Conservation (phyloP, 2,888 invertebrate genomes). For the Coronaproctus castanopsis region DNA sequence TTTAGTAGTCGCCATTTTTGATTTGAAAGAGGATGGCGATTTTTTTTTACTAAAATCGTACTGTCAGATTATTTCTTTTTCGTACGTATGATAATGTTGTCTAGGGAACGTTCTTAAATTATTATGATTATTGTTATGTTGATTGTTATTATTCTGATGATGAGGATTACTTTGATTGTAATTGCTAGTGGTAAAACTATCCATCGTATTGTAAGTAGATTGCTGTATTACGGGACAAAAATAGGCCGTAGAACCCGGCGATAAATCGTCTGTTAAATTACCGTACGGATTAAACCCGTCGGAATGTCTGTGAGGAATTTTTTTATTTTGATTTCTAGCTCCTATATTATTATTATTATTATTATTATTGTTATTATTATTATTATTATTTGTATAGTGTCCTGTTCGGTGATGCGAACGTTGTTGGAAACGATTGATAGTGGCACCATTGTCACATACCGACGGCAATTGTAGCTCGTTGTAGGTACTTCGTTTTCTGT, state of each 20-base stretch:
- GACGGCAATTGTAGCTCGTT: slow-evolving; percentile 17
- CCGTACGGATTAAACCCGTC: background rate
- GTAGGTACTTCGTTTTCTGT: slow-evolving; percentile 14
- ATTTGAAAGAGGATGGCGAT: no score
- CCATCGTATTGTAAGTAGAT: background rate
- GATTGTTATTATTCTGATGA: slow-evolving; percentile 2
- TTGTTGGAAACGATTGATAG: slow-evolving; percentile 14
- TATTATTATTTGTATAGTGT: no score
- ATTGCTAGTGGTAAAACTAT: background rate
- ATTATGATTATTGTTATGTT: slow-evolving; percentile 1
- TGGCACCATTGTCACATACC: slow-evolving; percentile 17
- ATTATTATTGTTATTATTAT: no score
- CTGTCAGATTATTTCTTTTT: slow-evolving; percentile 10
- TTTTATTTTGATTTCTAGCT: background rate
- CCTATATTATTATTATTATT: no score
- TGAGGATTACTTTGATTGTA: background rate
- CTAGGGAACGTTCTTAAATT: slow-evolving; percentile 7
- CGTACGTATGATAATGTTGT: slow-evolving; percentile 6
- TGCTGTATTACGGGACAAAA: background rate
- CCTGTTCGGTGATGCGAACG: background rate
- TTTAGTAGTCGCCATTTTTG: no score
- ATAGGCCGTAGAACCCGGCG: background rate
- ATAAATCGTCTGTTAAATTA: background rate
- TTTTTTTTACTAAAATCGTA: no score
- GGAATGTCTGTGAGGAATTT: background rate